phyloP scores from a whole-genome alignment of 23 tunicate species.

The Halocynthia aurantium region DNA sequence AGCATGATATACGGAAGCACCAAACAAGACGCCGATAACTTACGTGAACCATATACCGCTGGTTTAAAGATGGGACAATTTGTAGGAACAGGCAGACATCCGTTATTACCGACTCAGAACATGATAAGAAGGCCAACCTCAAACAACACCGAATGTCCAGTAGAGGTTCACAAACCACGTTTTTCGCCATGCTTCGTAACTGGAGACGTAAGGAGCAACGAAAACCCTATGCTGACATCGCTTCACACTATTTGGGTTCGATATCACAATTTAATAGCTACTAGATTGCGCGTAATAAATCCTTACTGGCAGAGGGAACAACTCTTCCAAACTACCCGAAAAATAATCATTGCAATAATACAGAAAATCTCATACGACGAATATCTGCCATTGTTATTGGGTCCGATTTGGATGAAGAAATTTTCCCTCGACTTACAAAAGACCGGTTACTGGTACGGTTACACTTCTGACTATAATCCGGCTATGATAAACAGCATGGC shows the following conservation, averaged over 20 bases:
- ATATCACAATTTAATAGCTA: constrained; percentile 60
- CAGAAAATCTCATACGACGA: constrained; percentile 70
- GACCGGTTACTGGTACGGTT: constrained; percentile 65
- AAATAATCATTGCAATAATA: constrained; percentile 39
- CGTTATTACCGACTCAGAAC: constrained; percentile 23
- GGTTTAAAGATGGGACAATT: not conserved
- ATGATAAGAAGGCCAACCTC: constrained; percentile 25
- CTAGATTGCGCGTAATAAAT: constrained; percentile 29
- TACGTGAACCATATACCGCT: constrained; percentile 42
- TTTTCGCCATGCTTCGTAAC: constrained; percentile 56
- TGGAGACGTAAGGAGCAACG: constrained; percentile 74
- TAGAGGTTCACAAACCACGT: constrained; percentile 44
- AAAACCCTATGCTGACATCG: constrained; percentile 60
- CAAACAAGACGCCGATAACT: constrained; percentile 23
- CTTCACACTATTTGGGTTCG: constrained; percentile 69
- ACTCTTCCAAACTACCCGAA: constrained; percentile 49
- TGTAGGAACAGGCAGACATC: not conserved
- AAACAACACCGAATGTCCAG: constrained; percentile 38
- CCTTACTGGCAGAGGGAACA: constrained; percentile 40
- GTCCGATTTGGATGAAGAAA: constrained; percentile 35
- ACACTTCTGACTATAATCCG: constrained; percentile 64
- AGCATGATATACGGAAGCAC: constrained; percentile 69
- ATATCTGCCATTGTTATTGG: constrained; percentile 71
- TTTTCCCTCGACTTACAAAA: constrained; percentile 24
- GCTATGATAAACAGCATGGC: constrained; percentile 61